Base-by-base conservation (phyloP, 2,797 vertebrate species). In the Epinephelus malabaricus region DNA sequence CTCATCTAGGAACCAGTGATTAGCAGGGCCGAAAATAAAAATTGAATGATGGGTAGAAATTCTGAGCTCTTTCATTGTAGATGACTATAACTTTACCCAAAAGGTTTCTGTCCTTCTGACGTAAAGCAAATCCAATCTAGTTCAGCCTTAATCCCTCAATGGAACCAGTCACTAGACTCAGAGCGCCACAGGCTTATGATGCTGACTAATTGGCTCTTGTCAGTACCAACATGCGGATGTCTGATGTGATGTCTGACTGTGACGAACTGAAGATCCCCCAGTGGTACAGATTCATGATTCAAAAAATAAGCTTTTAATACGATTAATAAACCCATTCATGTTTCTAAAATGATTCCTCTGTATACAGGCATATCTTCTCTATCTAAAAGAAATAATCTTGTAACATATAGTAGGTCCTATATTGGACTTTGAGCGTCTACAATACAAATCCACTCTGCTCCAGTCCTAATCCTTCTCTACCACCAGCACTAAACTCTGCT, bases 121-220 rank as follows among this genome's bases (percentile, higher is more conserved):
- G 76, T 77, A 78, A 68, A 79, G 46, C 45, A 88, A 87, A 89
- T 87, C 82, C 69, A 85, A 83, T 88, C 78, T 67, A 40, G 53
- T 72, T 67, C 73, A 69, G 79, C 63, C 55, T 53, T 88, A 91
- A 89, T 91, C 81, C 50, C 75, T 82, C 67, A 85, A 76, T 84
- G 83, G 69, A 81, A 75, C 79, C 73, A 70, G 62, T 79, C 65
- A 50, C 40, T 63, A 77, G 73, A 70, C 23, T 50, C 27, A n/a
- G 11, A 21, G 59, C 62, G 68, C 25, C 49, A 67, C 50, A 7
- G 61, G 50, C 53, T 73, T 43, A 79, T 13, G 34, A 38, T 34
- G 25, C 54, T 43, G 66, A 83, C 78, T 86, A 82, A 77, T 40
- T 76, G 63, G 65, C 83, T 79, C 19, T 49, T 34, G 66, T 78